These are phyloP conservation scores for Venturia canescens DNA, from an alignment of 1,140 invertebrate species.

Conservation along the genomic window DNA sequence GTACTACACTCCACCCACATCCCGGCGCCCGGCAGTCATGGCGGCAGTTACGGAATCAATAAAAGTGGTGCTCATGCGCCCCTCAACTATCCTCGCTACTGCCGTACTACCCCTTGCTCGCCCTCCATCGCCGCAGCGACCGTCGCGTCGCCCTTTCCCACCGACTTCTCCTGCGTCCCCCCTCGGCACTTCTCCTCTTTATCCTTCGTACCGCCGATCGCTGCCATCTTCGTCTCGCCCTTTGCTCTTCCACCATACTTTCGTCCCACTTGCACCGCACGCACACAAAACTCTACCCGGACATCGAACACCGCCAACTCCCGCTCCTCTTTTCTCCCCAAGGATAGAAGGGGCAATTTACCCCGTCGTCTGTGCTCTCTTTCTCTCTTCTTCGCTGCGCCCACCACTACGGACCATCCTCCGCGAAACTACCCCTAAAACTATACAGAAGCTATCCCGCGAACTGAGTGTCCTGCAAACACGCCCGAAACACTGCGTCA, in stretches of 20 bases:
- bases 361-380: slow-evolving; percentile 47
- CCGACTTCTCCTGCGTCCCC: slow-evolving; percentile 24
- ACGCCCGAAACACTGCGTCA: slow-evolving; percentile 44
- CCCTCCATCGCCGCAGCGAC: slow-evolving; percentile 51
- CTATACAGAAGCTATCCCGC: slow-evolving; percentile 70
- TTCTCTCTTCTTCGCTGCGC: slow-evolving; percentile 55
- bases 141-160: slow-evolving; percentile 35
- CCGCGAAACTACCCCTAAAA: slow-evolving; percentile 72
- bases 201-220: slow-evolving; percentile 3
- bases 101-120: slow-evolving; percentile 64
- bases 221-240: slow-evolving; percentile 36
- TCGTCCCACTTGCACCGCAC: slow-evolving; percentile 31
- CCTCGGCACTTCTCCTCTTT: slow-evolving; percentile 12
- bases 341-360: slow-evolving; percentile 29
- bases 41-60: slow-evolving; percentile 78
- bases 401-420: slow-evolving; percentile 56
- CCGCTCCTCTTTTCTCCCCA: slow-evolving; percentile 44
- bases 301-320: slow-evolving; percentile 72
- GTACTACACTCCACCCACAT: slow-evolving; percentile 54
- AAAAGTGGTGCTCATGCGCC: slow-evolving; percentile 78
- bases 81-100: slow-evolving; percentile 74
- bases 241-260: slow-evolving; percentile 43
- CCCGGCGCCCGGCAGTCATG: slow-evolving; percentile 71
- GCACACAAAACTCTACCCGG: slow-evolving; percentile 46
- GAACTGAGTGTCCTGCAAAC: slow-evolving; percentile 67